A percentile compares a stretch with the other conserved stretches of the same genome.
Conservation (phyloP, 1,140 invertebrate species). For the Pseudomyrmex flavicornis region DNA sequence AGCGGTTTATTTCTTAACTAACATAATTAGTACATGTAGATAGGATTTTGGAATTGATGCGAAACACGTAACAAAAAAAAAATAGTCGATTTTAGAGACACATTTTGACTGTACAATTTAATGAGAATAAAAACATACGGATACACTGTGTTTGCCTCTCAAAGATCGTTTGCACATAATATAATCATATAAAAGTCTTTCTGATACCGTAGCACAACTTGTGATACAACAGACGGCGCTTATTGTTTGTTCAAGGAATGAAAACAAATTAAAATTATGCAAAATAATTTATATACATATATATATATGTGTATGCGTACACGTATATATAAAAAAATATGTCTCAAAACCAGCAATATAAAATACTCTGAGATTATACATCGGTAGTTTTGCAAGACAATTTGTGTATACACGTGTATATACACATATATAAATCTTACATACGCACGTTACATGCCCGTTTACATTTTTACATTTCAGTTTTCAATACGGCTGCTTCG, state of each 20-base stretch:
- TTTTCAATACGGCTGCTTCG: neutral
- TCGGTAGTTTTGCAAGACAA: too few relatives aligned
- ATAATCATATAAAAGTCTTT: slow-evolving; percentile 25
- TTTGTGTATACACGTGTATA: too few relatives aligned
- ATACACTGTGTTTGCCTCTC: neutral
- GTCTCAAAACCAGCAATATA: too few relatives aligned
- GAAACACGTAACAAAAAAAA: too few relatives aligned
- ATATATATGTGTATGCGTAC: slow-evolving; percentile 12
- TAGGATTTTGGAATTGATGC: too few relatives aligned
- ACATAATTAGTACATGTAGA: too few relatives aligned
- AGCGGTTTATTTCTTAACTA: too few relatives aligned
- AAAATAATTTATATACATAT: slow-evolving; percentile 71
- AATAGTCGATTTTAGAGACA: too few relatives aligned
- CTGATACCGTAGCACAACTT: neutral
- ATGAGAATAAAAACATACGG: slow-evolving; percentile 4
- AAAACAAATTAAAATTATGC: slow-evolving; percentile 66
- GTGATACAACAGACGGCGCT: neutral
- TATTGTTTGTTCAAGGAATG: slow-evolving; percentile 13
- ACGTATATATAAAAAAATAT: too few relatives aligned
- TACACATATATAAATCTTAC: slow-evolving; percentile 57
- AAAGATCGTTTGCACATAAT: neutral
- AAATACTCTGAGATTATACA: too few relatives aligned
- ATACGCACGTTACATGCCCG: slow-evolving; percentile 60
- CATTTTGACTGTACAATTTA: slow-evolving; percentile 8
- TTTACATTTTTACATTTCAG: slow-evolving; percentile 25